Percentiles rank a stretch among this genome's conserved stretches.
These are phyloP conservation scores for Drosophila quasianomalipes DNA, from an alignment of 2,888 invertebrate genomes.

Conservation along the genomic window DNA sequence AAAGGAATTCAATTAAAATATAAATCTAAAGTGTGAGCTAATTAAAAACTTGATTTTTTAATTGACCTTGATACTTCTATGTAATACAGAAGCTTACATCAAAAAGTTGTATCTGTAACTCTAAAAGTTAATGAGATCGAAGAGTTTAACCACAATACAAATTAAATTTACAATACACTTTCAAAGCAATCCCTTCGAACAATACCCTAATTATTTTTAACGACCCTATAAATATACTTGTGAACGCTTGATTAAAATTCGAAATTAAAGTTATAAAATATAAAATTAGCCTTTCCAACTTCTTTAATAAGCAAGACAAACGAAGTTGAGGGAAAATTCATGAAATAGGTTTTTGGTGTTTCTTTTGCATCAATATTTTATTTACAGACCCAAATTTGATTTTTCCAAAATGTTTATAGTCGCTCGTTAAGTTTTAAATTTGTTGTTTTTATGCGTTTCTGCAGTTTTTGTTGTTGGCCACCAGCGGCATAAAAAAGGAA, in stretches of 20 bases:
- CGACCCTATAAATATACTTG: background rate
- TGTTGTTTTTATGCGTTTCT: conserved; percentile 20
- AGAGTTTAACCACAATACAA: background rate
- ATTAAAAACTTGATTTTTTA: background rate
- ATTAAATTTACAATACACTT: background rate
- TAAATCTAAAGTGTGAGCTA: background rate
- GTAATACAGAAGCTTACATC: no score
- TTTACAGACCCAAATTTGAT: conserved; percentile 24
- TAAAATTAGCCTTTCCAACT: background rate
- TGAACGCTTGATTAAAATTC: background rate
- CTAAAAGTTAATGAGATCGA: background rate
- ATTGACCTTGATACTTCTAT: background rate
- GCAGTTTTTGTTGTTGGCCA: conserved; percentile 25
- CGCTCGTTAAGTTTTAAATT: conserved; percentile 44
- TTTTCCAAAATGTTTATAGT: conserved; percentile 39
- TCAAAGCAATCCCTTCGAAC: background rate
- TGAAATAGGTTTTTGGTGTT: conserved; percentile 14
- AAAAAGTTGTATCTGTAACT: background rate
- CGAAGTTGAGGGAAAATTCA: background rate
- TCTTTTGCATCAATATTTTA: conserved; percentile 16
- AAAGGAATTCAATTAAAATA: conserved; percentile 5
- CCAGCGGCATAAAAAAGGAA: conserved; percentile 37
- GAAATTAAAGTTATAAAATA: background rate
- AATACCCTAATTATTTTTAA: background rate
- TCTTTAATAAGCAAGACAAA: background rate